Evolutionary conservation across 1,140 invertebrate genomes (phyloP), one percentile per base, ranked within the genome.

Genomic region (Ceratina japonica): DNA sequence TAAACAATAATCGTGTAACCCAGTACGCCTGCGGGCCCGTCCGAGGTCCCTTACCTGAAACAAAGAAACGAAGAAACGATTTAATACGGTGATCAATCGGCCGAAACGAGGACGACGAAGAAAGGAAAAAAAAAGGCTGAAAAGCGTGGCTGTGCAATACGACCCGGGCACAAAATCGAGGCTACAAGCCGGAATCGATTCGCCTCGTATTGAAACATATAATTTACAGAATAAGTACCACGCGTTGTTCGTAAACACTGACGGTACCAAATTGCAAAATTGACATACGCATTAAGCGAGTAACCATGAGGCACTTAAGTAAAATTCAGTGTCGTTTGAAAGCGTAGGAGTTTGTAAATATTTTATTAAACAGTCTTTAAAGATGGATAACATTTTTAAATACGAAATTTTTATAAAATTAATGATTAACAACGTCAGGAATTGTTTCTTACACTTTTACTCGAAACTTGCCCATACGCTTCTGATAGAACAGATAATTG

Each of bases 11-110:
- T 85, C 70, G 71, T 44, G 18, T 31, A 44, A 52, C 51, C 61
- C 37, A 10, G 18, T 74, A 71, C 49, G 37, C 44, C 22, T 58
- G 59, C 63, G 20, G 27, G 56, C 8, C 18, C 37, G 10, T 12
- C n/a, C 8, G 51, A 16, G 37, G 58, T 68, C 85, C 37, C 5
- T 86, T 85, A 86, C 83, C 83, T 85, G 85, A 51, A 82, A 85
- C 80, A 86, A 27, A 81, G 68, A 59, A 84, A 84, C 44, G 54
- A 75, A 73, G 79, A 22, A 81, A 80, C 78, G 24, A 80, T 84
- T 84, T 83, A 80, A 83, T 83, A 71, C 52, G 22, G 37, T 54
- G 54, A 79, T 83, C 81, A 75, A 84, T 83, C 81, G 71, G 61
- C 59, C 49, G 72, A 63, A 83, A 72, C 76, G 72, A 51, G 68